Evolutionary conservation across 2,113 vertebrate genomes (phyloP), one percentile per base, ranked within the genome.

Genomic region (Engraulis encrasicolus): DNA sequence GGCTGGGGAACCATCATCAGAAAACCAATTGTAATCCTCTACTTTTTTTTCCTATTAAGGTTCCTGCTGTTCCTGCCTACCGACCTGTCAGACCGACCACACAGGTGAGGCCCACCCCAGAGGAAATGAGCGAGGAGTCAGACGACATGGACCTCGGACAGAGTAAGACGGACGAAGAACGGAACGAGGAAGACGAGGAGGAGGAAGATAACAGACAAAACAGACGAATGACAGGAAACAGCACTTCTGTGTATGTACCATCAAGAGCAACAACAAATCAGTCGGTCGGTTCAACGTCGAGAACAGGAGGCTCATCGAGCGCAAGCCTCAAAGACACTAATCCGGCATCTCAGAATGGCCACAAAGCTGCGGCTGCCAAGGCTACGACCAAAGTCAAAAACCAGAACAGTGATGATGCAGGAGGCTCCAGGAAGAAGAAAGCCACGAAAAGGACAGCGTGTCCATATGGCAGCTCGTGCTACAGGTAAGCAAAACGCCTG

Each of bases 401-500:
- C 1, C 23, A 31, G 27, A 31, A 17, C 1, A 66, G 6, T 31
- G 31, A 6, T 14, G 58, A 23, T 5, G 9, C 34, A 2, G 74
- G 87, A 1, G 54, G n/a, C 19, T 20, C 79, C 0, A 6, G 83
- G 19, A 48, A 61, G 6, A 79, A 81, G 38, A n/a, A n/a, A n/a
- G 27, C 71, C 11, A 1, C 12, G 7, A 74, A 0, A 34, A 82
- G 94, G 38, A 81, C 40, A 0, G 58, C 90, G 1, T 95, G 95
- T 91, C 93, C 93, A 0, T 95, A 94, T 1, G 94, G 94, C 78
- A 91, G 80, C 54, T 90, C 88, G 82, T 95, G 95, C 88, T 95
- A 95, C 94, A 95, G 95, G 95, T 95, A 84, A 31, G n/a, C n/a
- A n/a, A n/a, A n/a, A n/a, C n/a, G n/a, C n/a, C n/a, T n/a, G n/a